Base-by-base conservation (phyloP, 1,140 invertebrate genomes). In the Panulirus ornatus region DNA sequence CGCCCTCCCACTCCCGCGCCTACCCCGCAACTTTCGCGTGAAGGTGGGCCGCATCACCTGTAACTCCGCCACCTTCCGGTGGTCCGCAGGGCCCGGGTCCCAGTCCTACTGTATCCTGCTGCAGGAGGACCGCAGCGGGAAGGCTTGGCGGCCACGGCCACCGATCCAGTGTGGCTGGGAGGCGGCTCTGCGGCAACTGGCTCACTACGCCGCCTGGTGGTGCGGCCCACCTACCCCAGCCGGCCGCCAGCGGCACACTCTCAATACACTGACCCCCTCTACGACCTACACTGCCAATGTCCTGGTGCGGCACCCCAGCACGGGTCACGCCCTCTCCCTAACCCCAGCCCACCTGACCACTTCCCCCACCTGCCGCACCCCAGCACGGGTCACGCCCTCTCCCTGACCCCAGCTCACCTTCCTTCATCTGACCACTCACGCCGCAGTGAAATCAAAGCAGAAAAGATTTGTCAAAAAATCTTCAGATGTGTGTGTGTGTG, bases 151-250 rank as follows among this genome's bases (percentile, higher is more conserved):
- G 3, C 47, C 66, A 8, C 66, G 88, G 44, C 70, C 88, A 14
- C 66, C 88, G 8, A 42, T 38, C 1, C 88, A 89, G 79, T 89
- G 88, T 42, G 88, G 78, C 8, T 89, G 88, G 88, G 70, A 76
- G 47, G 42, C 79, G 40, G 66, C 47, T 9, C 78, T 89, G 6
- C 66, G 71, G 36, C 38, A 75, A 6, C 3, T 27, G 27, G 44
- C 63, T 2, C 30, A 38, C 11, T 75, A 51, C 58, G 88, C 44
- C 19, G 66, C 58, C 66, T 40, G 71, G 70, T 89, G 79, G 78
- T 89, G 88, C 51, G 71, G 79, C 47, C 42, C 38, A 6, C 81
- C 88, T n/a, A 44, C 51, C 3, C 38, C 27, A 1, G 40, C 66
- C 8, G 47, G 70, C 66, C 79, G 44, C 27, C 78, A 89, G 22